A percentile compares a stretch with the other conserved stretches of the same genome.
These are phyloP conservation scores for Leptodirus hochenwartii DNA, from an alignment of 2,888 invertebrate species.

Conservation along the genomic window DNA sequence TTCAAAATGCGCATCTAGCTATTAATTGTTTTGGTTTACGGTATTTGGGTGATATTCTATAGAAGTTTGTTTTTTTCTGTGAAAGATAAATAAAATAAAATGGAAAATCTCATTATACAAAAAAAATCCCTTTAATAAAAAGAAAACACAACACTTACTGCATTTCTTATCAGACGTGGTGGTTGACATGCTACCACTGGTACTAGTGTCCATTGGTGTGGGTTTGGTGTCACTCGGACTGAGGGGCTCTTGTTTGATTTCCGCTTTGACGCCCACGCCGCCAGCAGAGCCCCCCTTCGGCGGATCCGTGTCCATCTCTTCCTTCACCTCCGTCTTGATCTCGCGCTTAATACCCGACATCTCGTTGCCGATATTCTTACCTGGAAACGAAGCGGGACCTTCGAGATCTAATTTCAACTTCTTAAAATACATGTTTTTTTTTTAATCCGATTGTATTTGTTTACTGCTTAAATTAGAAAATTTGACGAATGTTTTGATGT, in stretches of 20 bases:
- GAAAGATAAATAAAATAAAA: too few species aligned
- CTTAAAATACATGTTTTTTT: too few species aligned
- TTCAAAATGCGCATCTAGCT: too few species aligned
- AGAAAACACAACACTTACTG: conserved; percentile 28
- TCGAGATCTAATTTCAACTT: too few species aligned
- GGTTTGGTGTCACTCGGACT: conserved; percentile 46
- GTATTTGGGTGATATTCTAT: too few species aligned
- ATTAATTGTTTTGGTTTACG: too few species aligned
- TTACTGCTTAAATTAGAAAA: too few species aligned
- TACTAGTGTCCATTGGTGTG: conserved; percentile 25
- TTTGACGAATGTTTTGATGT: too few species aligned
- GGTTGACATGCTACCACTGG: conserved; percentile 38
- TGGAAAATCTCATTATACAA: conserved; percentile 3
- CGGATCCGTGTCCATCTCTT: conserved; percentile 41
- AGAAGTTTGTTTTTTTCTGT: too few species aligned
- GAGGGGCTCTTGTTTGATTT: conserved; percentile 35
- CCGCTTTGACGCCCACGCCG: conserved; percentile 30
- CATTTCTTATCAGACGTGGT: conserved; percentile 36
- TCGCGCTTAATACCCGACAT: conserved; percentile 24
- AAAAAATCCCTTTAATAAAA: conserved; percentile 6
- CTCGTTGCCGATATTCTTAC: conserved; percentile 30
- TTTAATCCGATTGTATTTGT: too few species aligned
- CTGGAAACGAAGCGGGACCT: too few species aligned
- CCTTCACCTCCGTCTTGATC: conserved; percentile 33
- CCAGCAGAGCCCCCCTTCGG: too few species aligned